phyloP scores from a whole-genome alignment of 30 jellyfish, hydroid and myxozoan species.

The Rhopilema esculentum region DNA sequence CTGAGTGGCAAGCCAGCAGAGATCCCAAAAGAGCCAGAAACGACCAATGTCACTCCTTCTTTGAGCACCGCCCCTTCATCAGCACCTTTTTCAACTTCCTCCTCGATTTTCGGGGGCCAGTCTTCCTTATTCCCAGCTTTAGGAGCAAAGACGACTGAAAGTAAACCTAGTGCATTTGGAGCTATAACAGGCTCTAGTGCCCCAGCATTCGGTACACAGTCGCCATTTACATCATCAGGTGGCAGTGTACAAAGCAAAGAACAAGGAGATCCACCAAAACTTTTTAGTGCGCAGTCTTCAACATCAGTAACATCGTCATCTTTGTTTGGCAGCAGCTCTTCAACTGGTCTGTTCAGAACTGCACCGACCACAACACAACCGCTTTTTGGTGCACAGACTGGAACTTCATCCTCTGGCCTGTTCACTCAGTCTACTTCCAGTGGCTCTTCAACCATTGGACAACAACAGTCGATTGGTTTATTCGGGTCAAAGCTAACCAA shows the following conservation, averaged over 20 bases:
- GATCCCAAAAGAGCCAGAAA: background rate
- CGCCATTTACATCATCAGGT: background rate
- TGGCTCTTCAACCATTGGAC: background rate
- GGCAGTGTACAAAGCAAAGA: background rate
- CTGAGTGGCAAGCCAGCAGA: constrained; percentile 23
- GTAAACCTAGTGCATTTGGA: constrained; percentile 41
- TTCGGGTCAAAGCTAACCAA: constrained; percentile 65
- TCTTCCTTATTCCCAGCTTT: background rate
- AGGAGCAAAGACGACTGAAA: background rate
- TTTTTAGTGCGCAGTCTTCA: constrained; percentile 43
- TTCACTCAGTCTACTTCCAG: constrained; percentile 28
- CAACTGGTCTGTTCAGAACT: constrained; percentile 64
- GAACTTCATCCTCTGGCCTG: constrained; percentile 30
- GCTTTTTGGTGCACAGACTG: constrained; percentile 32
- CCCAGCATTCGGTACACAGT: constrained; percentile 11
- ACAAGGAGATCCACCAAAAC: background rate
- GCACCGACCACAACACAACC: constrained; percentile 29
- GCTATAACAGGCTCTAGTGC: constrained; percentile 31
- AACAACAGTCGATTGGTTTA: too few relatives aligned
- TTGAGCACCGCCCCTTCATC: background rate
- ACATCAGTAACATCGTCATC: constrained; percentile 23
- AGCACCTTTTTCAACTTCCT: too few relatives aligned
- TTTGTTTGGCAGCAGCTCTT: background rate
- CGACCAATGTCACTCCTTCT: background rate
- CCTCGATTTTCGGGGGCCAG: constrained; percentile 9